phyloP scores from a whole-genome alignment of 2,888 invertebrate species.

The Perdita meconis region DNA sequence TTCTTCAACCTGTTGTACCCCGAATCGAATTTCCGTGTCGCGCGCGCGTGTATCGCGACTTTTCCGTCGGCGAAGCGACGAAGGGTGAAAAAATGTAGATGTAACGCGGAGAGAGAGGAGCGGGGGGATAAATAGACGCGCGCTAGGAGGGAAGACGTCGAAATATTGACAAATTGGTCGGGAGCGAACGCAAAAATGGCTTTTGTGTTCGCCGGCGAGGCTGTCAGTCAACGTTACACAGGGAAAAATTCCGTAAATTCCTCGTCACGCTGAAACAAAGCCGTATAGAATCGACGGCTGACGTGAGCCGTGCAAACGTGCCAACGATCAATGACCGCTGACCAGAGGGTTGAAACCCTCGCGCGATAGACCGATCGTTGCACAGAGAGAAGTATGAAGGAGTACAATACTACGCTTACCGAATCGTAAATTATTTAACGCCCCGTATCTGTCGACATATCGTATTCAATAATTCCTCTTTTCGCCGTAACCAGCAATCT shows the following conservation, averaged over 20 bases:
- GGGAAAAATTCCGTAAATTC: conserved; percentile 26
- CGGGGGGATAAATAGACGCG: conserved; percentile 7
- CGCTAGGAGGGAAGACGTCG: background rate
- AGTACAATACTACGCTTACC: background rate
- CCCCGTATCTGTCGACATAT: too few species aligned
- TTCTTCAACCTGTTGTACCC: background rate
- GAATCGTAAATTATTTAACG: background rate
- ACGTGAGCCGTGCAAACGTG: conserved; percentile 16
- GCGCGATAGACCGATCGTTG: background rate
- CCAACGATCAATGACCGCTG: conserved; percentile 22
- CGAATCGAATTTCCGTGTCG: too few species aligned
- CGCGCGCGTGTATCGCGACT: too few species aligned
- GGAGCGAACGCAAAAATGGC: background rate
- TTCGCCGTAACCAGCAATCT: too few species aligned
- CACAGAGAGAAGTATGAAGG: background rate
- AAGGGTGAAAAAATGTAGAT: too few species aligned
- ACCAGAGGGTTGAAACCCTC: background rate
- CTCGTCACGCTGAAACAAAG: conserved; percentile 22
- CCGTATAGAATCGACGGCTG: conserved; percentile 20
- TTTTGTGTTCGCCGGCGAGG: background rate
- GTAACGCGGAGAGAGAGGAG: too few species aligned
- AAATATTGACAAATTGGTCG: conserved; percentile 27
- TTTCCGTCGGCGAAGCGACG: too few species aligned
- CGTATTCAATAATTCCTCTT: too few species aligned
- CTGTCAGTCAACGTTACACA: conserved; percentile 23